Evolutionary conservation across 37 sponge, comb jelly and placozoan genomes (phyloP).

Genomic region (Halisarca cf. caerulea): DNA sequence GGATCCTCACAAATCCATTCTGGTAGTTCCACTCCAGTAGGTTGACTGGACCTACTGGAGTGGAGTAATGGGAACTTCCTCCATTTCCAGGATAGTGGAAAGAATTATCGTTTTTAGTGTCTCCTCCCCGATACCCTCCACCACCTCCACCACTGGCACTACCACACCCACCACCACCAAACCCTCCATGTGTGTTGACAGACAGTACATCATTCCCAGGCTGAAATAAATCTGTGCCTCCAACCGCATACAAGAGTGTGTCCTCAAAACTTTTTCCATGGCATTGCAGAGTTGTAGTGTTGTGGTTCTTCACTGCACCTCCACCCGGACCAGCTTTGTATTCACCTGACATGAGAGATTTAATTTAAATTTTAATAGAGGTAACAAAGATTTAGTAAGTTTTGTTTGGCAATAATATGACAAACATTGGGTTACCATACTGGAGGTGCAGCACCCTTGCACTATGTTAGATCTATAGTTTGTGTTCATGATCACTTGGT

Average conservation of each 20-base stretch:
- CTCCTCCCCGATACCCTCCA: constrained; percentile 38
- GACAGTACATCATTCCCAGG: neutral
- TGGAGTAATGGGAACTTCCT: constrained; percentile 1
- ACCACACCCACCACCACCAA: constrained; percentile 44
- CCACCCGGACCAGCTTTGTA: neutral
- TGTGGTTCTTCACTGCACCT: neutral
- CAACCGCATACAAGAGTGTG: constrained; percentile 14
- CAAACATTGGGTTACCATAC: no score
- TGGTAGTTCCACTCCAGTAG: neutral
- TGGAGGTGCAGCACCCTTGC: no score
- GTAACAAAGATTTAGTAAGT: no score
- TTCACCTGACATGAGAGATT: no score
- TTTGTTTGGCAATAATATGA: no score
- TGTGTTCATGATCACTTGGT: no score
- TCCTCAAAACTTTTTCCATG: neutral
- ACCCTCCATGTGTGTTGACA: constrained; percentile 26
- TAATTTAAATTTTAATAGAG: no score
- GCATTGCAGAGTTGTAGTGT: neutral
- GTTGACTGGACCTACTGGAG: neutral
- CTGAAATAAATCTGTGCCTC: constrained; percentile 28
- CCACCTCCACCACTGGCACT: constrained; percentile 49
- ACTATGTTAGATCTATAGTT: no score
- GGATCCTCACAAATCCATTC: constrained; percentile 5
- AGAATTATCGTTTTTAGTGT: neutral
- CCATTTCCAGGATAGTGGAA: constrained; percentile 12